Conservation (phyloP, 2,888 invertebrate genomes). For the Subacronicta megacephala region DNA sequence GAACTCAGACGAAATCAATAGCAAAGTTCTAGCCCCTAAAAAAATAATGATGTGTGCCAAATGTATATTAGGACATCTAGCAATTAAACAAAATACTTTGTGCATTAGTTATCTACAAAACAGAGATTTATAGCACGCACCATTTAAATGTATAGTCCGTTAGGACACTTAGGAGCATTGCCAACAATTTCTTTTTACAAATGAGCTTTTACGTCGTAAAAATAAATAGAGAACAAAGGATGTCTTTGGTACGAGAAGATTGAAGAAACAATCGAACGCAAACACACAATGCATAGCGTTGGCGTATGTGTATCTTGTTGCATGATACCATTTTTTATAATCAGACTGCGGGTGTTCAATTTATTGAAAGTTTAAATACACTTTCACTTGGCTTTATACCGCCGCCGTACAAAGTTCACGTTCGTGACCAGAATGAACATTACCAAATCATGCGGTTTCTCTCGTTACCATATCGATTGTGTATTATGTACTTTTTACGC, state of each 20-base stretch:
- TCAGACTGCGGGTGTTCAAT: conserved; percentile 13
- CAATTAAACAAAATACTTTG: not conserved
- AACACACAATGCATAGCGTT: conserved; percentile 23
- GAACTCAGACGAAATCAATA: too few relatives aligned
- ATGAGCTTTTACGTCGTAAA: conserved; percentile 35
- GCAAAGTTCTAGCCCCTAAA: too few relatives aligned
- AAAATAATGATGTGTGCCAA: too few relatives aligned
- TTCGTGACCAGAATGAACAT: conserved; percentile 50
- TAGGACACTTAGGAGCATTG: conserved; percentile 30
- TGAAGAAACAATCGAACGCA: conserved; percentile 43
- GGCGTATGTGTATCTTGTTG: conserved; percentile 22
- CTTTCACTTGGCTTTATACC: conserved; percentile 50
- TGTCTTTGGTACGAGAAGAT: conserved; percentile 18
- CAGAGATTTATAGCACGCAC: conserved; percentile 17
- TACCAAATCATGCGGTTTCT: conserved; percentile 46
- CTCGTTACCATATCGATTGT: conserved; percentile 32
- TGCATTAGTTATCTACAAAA: conserved; percentile 4
- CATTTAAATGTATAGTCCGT: conserved; percentile 14
- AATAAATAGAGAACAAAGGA: conserved; percentile 48
- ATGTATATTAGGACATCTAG: not conserved
- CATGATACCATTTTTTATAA: conserved; percentile 34
- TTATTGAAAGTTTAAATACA: conserved; percentile 46
- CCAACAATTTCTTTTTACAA: conserved; percentile 46
- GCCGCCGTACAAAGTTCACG: conserved; percentile 44
- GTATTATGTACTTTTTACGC: not conserved